Percentiles rank a stretch among this genome's conserved stretches.
phyloP scores from a whole-genome alignment of 1,140 invertebrate genomes.

The Aphelenchoides avenae region DNA sequence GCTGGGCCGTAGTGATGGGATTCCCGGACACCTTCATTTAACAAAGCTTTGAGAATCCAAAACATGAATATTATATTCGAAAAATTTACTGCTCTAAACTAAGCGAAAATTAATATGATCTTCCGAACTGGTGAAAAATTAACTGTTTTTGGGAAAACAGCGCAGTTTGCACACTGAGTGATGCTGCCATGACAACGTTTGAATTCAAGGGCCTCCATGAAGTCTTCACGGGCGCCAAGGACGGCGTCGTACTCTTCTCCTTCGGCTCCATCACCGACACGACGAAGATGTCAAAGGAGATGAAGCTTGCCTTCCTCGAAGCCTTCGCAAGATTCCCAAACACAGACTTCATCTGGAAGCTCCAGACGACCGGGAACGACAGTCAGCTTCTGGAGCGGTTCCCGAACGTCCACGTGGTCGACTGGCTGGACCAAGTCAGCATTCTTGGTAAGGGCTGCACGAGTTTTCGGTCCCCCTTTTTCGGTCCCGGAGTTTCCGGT shows the following conservation, averaged over 20 bases:
- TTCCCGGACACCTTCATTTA: conserved; percentile 1
- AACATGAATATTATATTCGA: too few species aligned
- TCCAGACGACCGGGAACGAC: conserved; percentile 11
- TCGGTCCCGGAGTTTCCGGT: too few species aligned
- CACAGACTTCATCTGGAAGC: conserved; percentile 25
- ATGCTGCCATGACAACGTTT: too few species aligned
- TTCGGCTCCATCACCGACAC: conserved; percentile 34
- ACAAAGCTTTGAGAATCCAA: too few species aligned
- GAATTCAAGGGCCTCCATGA: too few species aligned
- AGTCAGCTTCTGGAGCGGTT: conserved; percentile 1
- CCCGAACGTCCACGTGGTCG: conserved; percentile 7
- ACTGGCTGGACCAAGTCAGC: conserved; percentile 3
- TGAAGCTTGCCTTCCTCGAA: conserved; percentile 13
- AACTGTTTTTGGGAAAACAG: too few species aligned
- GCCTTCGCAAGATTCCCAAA: conserved; percentile 15
- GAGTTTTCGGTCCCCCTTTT: too few species aligned
- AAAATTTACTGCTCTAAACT: too few species aligned
- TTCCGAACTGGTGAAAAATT: too few species aligned
- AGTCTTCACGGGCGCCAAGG: not conserved
- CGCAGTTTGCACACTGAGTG: too few species aligned
- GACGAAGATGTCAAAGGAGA: conserved; percentile 4
- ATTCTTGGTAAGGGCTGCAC: conserved; percentile 9
- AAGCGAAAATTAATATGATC: too few species aligned
- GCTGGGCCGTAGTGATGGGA: too few species aligned
- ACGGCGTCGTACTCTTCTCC: conserved; percentile 25